Base-by-base conservation (phyloP, 1,140 invertebrate genomes). In the Tetragonula clypearis region DNA sequence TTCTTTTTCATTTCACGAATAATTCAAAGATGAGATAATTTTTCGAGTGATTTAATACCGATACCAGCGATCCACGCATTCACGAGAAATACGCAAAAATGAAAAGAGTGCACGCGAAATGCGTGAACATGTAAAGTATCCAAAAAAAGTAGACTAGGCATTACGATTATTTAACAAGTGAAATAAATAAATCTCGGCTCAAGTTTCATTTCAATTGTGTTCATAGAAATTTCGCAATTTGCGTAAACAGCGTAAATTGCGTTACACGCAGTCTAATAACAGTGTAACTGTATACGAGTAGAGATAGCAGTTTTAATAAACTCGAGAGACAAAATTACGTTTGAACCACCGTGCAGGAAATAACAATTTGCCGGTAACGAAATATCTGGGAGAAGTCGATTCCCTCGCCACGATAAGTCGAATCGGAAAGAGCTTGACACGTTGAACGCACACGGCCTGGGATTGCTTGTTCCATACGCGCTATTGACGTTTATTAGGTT, bases 401-500 rank as follows among this genome's bases (percentile, higher is more conserved):
- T 60, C 53, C 23, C 14, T 15, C 3, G 8, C 26, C 23, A n/a
- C 41, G 62, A 69, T 71, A 84, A 84, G 60, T 79, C 21, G 41
- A 56, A 79, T 79, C 65, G 56, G 26, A 26, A 26, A 11, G 82
- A 60, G 49, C 21, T 68, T 55, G 65, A 69, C 82, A 65, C 69
- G 75, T 79, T 53, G 66, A 53, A 53, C 30, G 15, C n/a, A 19
- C 55, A 60, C 53, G 23, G 26, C 66, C 35, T 35, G 19, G 35
- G n/a, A 81, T 66, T 81, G 35, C 49, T 8, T 60, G 53, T 30
- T 58, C 26, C 26, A 15, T 60, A 79, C 82, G 82, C 76, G 65
- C 66, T 60, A 73, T 72, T 79, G 82, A 84, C 82, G 68, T 84
- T 84, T 84, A 84, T 84, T 84, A 84, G 77, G 68, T 79, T 65